phyloP scores from a whole-genome alignment of 2,113 vertebrate genomes.

The Gobiocypris rarus region DNA sequence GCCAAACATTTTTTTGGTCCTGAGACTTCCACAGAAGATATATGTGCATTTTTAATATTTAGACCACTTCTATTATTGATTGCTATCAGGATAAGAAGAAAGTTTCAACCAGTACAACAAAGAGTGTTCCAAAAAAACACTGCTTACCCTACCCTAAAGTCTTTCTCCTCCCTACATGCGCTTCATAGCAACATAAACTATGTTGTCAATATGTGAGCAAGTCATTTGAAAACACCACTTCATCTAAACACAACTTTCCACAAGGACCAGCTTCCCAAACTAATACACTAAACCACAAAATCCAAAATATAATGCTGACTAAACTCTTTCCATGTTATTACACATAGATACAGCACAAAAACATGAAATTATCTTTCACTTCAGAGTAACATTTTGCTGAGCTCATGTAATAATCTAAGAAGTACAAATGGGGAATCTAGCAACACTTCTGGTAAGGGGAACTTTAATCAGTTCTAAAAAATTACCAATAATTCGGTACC shows the following conservation, averaged over 20 bases:
- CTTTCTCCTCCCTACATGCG: neutral
- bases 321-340: constrained; percentile 19
- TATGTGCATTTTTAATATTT: no score
- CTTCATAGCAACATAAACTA: constrained; percentile 31
- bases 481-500: no score
- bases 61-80: no score
- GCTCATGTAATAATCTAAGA: constrained; percentile 12
- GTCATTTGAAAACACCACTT: constrained; percentile 49
- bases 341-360: neutral
- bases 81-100: no score
- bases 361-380: neutral
- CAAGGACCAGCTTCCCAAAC: constrained; percentile 20
- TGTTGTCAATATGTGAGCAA: constrained; percentile 29
- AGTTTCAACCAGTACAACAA: no score
- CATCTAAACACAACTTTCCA: constrained; percentile 40
- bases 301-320: constrained; percentile 47
- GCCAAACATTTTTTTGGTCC: no score
- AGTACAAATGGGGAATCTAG: no score
- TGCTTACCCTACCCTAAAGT: no score
- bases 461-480: no score
- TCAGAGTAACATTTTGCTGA: constrained; percentile 41
- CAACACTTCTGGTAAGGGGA: no score
- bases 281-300: constrained; percentile 37
- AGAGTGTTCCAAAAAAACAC: no score
- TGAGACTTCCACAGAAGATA: no score